Conservation (phyloP, 2,888 invertebrate genomes). For the Odontocolon sp. region DNA sequence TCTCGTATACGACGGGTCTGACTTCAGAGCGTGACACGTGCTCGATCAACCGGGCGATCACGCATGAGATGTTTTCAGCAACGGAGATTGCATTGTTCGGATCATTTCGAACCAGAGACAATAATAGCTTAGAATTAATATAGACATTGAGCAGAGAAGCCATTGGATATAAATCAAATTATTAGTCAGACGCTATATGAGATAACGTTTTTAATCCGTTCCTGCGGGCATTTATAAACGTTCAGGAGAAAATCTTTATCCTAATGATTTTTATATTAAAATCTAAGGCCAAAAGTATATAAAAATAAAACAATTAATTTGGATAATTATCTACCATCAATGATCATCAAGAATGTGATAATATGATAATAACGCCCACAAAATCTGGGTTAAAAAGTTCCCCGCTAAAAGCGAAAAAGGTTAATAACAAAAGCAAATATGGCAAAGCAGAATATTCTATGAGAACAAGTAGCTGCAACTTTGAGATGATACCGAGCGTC, state of each 20-base stretch:
- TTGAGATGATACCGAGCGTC: too few relatives aligned
- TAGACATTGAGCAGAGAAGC: not conserved
- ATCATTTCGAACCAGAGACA: conserved; percentile 5
- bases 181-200: too few relatives aligned
- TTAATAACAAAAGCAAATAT: conserved; percentile 19
- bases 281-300: too few relatives aligned
- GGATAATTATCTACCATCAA: too few relatives aligned
- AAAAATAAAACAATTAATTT: too few relatives aligned
- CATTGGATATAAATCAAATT: conserved; percentile 11
- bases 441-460: not conserved
- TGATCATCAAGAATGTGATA: too few relatives aligned
- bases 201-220: too few relatives aligned
- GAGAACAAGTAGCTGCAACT: conserved; percentile 40
- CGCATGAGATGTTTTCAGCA: conserved; percentile 44
- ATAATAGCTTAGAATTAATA: not conserved
- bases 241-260: too few relatives aligned
- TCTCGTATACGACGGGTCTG: conserved; percentile 27
- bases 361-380: too few relatives aligned
- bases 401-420: conserved; percentile 10
- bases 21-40: conserved; percentile 56
- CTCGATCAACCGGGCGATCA: conserved; percentile 54
- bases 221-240: too few relatives aligned
- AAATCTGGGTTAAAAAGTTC: too few relatives aligned
- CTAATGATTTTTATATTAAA: too few relatives aligned
- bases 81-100: conserved; percentile 31